Conservation (phyloP, 2,113 vertebrate genomes). For the Terrapene triunguis region DNA sequence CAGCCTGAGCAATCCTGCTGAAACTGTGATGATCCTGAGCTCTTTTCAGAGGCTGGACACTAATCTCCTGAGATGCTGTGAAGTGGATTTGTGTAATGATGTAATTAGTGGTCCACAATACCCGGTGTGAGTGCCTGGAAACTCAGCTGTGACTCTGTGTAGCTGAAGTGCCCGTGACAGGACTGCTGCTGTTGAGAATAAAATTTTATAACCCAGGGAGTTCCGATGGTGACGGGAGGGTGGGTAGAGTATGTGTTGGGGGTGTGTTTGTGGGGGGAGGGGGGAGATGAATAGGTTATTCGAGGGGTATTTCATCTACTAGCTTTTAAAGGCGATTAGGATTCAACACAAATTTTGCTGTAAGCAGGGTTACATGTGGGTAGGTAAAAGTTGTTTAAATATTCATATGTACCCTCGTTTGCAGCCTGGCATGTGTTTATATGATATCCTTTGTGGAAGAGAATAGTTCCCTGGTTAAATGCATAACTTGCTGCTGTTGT, state of each 20-base stretch:
- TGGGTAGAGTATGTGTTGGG: too few species aligned
- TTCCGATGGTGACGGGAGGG: background rate
- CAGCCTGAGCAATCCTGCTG: background rate
- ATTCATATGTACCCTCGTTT: background rate
- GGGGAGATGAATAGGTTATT: background rate
- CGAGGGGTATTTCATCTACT: background rate
- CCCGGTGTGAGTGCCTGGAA: background rate
- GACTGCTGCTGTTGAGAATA: background rate
- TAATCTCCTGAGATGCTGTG: conserved; percentile 41
- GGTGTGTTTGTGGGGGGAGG: too few species aligned
- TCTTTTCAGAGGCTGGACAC: background rate
- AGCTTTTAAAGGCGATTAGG: background rate
- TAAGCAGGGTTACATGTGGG: background rate
- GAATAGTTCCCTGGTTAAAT: background rate
- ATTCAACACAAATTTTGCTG: background rate
- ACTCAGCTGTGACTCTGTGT: background rate
- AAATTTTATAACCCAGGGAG: background rate
- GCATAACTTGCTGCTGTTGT: background rate
- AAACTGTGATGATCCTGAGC: background rate
- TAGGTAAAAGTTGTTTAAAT: background rate
- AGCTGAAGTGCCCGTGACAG: background rate
- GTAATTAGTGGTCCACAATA: background rate
- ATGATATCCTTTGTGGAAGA: background rate
- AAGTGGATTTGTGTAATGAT: conserved; percentile 60
- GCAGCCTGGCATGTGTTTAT: fast-evolving